Evolutionary conservation across 2,113 vertebrate species (phyloP), one percentile per base, ranked within the genome.

Genomic region (Eolophus roseicapilla): DNA sequence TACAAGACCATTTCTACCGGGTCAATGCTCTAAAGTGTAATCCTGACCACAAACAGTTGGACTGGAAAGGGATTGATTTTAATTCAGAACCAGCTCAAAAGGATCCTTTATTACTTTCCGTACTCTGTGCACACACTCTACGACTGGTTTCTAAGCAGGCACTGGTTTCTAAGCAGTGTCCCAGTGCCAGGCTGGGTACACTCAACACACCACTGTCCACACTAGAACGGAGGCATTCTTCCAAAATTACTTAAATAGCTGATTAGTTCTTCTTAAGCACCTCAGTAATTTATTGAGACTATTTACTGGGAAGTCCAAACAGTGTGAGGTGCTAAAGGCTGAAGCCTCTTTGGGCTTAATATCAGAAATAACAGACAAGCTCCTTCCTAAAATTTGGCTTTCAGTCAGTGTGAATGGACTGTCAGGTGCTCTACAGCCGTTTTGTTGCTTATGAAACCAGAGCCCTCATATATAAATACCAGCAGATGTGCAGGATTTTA

Each of bases 381-480:
- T 33, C 24, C 70, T 71, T 90, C 92, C 69, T 82, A 96, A 94
- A 87, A 55, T 59, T 1, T 75, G 84, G 28, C 90, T 89, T 92
- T 67, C 69, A 53, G 89, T 39, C 74, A 87, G 47, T 86, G 43
- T 69, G 86, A 89, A 84, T 41, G 79, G 77, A 63, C 46, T 43
- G 92, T 55, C 94, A 92, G 94, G 59, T 90, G 91, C 27, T 4
- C 10, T 17, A 43, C 46, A 77, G 55, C 41, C 60, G 9, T 53
- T 68, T 64, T 57, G 64, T 7, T 37, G 46, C 86, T 93, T 78
- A 63, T 46, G 91, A 93, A 94, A 96, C 68, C 77, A 92, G 91
- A 95, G 76, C 88, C 79, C 68, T 60, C 50, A 60, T 27, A 55
- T 11, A 53, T 50, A 87, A 91, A 92, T 3, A 91, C 50, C 84